A percentile compares a stretch with the other conserved stretches of the same genome.
These are phyloP conservation scores for Temnothorax nylanderi DNA, from an alignment of 1,140 invertebrate genomes.

Conservation along the genomic window DNA sequence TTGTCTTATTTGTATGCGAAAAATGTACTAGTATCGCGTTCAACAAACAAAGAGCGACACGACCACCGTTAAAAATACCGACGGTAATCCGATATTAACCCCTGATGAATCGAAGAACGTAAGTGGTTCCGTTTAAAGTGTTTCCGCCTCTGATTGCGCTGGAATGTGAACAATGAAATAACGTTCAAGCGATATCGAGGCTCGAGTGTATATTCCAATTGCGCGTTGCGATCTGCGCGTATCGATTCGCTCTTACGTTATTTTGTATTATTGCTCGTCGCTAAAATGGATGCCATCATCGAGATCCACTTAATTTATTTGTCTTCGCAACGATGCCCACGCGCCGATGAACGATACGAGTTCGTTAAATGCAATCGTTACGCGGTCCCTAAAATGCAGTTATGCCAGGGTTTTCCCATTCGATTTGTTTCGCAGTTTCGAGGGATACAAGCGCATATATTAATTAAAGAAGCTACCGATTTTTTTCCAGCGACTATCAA, in stretches of 20 bases:
- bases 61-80: not conserved
- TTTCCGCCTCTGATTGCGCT: constrained; percentile 50
- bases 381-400: constrained; percentile 39
- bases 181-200: constrained; percentile 38
- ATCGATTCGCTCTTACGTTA: constrained; percentile 58
- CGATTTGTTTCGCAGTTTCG: constrained; percentile 35
- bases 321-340: constrained; percentile 47
- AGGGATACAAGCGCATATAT: constrained; percentile 14
- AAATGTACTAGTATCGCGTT: not conserved
- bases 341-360: constrained; percentile 53
- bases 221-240: constrained; percentile 34
- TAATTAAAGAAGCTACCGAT: constrained; percentile 31
- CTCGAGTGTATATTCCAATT: constrained; percentile 50
- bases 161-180: constrained; percentile 56
- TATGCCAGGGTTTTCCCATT: constrained; percentile 17
- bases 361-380: constrained; percentile 45
- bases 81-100: constrained; percentile 40
- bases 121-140: constrained; percentile 49
- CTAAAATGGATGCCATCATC: constrained; percentile 52
- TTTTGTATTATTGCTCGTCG: constrained; percentile 58
- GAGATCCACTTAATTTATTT: constrained; percentile 62
- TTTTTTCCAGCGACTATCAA: constrained; percentile 10
- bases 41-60: not conserved
- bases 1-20: not conserved
- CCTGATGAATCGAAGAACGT: constrained; percentile 28